Evolutionary conservation across 2,888 invertebrate species (phyloP).

Genomic region (Elegia similella): DNA sequence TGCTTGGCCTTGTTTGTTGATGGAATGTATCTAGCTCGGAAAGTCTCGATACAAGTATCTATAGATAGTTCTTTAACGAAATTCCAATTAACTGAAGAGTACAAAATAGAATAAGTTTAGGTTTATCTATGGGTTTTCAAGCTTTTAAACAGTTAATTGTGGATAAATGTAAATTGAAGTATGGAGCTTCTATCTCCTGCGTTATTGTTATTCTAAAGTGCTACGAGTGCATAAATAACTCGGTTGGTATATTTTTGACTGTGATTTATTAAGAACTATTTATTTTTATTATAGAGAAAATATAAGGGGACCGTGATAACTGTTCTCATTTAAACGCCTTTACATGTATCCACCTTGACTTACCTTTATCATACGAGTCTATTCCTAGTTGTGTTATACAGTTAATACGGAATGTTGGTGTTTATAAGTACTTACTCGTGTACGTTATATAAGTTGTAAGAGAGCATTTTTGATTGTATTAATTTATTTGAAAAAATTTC

Average conservation of each 20-base stretch:
- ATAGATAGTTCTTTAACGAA: slow-evolving; percentile 24
- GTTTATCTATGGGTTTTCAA: not conserved
- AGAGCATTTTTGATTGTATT: not conserved
- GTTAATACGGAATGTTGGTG: no score
- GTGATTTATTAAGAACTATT: no score
- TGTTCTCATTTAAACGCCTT: no score
- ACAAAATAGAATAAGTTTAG: slow-evolving; percentile 48
- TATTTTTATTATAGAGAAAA: no score
- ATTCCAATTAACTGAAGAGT: slow-evolving; percentile 51
- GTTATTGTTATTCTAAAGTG: no score
- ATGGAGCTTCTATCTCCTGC: not conserved
- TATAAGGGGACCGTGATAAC: no score
- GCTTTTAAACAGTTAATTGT: not conserved
- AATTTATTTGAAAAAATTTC: not conserved
- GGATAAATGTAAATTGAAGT: not conserved
- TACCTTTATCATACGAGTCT: no score
- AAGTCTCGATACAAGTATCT: not conserved
- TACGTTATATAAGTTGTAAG: not conserved
- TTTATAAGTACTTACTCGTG: no score
- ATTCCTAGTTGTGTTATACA: no score
- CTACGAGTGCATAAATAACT: no score
- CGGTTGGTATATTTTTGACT: no score
- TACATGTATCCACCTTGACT: no score
- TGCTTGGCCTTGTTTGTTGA: slow-evolving; percentile 64
- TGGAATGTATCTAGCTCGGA: slow-evolving; percentile 44